Percentiles rank a stretch among this genome's conserved stretches.
phyloP scores from a whole-genome alignment of 2,797 vertebrate genomes.

The Anguilla anguilla region DNA sequence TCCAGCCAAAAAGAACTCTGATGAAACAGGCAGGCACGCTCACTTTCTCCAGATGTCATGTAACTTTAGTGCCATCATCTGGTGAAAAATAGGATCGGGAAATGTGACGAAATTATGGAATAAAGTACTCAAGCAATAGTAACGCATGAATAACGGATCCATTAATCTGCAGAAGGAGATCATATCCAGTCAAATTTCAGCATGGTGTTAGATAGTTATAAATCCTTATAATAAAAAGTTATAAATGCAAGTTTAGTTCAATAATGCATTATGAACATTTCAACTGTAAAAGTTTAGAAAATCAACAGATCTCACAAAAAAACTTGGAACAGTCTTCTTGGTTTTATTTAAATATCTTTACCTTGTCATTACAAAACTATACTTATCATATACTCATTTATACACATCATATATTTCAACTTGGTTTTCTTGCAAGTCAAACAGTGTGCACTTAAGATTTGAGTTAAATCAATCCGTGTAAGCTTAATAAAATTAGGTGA shows the following conservation, averaged over 20 bases:
- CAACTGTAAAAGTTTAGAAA: background rate
- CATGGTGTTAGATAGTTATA: too few species aligned
- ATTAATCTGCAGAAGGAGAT: background rate
- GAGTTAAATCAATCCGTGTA: background rate
- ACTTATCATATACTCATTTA: background rate
- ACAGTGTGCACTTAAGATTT: background rate
- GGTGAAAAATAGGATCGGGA: conserved; percentile 30
- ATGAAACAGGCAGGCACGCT: background rate
- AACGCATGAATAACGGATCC: background rate
- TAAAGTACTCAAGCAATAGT: background rate
- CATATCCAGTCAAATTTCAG: background rate
- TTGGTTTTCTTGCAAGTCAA: background rate
- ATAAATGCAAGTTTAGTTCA: conserved; percentile 50
- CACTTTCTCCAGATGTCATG: background rate
- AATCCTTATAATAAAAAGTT: conserved; percentile 18
- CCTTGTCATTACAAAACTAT: conserved; percentile 8
- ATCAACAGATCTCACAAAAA: background rate
- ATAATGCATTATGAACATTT: conserved; percentile 43
- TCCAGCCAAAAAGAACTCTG: background rate
- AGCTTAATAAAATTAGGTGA: background rate
- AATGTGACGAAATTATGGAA: background rate
- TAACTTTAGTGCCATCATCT: conserved; percentile 41
- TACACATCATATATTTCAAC: background rate
- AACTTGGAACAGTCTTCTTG: background rate
- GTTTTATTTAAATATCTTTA: background rate